phyloP scores from a whole-genome alignment of 2,888 invertebrate genomes.

The Scaptomyza cyrtandrae region DNA sequence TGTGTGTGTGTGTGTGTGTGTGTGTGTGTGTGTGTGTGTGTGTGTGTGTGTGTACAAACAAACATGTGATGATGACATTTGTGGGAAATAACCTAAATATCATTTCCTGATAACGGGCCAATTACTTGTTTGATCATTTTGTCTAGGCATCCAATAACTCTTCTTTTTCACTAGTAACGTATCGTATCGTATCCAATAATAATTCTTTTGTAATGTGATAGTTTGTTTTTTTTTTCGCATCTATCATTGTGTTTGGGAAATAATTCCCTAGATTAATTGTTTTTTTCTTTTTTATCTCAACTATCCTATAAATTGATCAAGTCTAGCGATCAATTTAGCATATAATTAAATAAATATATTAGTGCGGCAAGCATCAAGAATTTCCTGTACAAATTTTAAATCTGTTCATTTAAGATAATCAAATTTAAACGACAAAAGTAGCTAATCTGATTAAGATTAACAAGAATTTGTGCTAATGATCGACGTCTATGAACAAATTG shows the following conservation, averaged over 20 bases:
- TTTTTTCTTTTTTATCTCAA: neutral
- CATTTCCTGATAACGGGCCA: constrained; percentile 3
- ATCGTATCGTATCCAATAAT: too few species aligned
- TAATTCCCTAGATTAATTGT: neutral
- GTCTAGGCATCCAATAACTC: constrained; percentile 1
- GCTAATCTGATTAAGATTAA: constrained; percentile 45
- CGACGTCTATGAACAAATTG: constrained; percentile 77
- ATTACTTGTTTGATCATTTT: constrained; percentile 11
- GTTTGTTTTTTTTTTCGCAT: neutral
- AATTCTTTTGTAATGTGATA: neutral
- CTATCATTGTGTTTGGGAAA: neutral
- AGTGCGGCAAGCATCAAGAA: constrained; percentile 40
- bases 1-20: too few species aligned
- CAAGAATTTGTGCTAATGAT: constrained; percentile 70
- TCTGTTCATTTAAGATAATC: constrained; percentile 39
- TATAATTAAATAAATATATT: constrained; percentile 61
- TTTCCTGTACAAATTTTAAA: constrained; percentile 51
- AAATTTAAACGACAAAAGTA: constrained; percentile 38
- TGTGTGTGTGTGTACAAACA: constrained; percentile 1
- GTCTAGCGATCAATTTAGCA: constrained; percentile 3
- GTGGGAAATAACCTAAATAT: constrained; percentile 19
- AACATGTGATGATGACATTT: constrained; percentile 41
- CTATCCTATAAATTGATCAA: neutral
- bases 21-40: too few species aligned
- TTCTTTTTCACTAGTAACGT: neutral